Evolutionary conservation across 2,113 vertebrate species (phyloP), one percentile per base, ranked within the genome.

Genomic region (Dicerorhinus sumatrensis): DNA sequence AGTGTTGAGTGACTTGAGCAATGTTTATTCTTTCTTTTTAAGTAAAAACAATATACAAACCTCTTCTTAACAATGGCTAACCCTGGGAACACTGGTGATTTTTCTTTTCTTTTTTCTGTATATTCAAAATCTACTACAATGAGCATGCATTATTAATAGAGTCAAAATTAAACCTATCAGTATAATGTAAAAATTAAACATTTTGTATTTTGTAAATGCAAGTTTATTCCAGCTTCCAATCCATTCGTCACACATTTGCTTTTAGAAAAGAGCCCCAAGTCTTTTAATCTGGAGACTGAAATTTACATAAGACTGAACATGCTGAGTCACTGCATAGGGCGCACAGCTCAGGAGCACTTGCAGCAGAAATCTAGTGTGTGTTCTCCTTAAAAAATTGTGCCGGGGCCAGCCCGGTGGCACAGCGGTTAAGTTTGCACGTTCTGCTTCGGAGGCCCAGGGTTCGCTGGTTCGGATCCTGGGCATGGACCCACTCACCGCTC

Each of bases 11-110:
- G 29, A 83, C 17, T 76, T 51, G 14, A 60, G 3, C 13, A 84
- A 93, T 58, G 18, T 8, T 54, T 77, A 58, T 29, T 48, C 42
- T 87, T 92, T 60, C 27, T 67, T 83, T 94, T 94, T 76, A 54
- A 86, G 11, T 54, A 42, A 80, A 94, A n/a, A 70, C 3, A 20
- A 79, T 67, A 31, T 39, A 7, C 0, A 56, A 91, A 10, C 9
- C 12, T 95, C 58, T 36, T 27, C 62, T 79, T 42, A 75, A 69
- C 7, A 80, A 46, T 39, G 33, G 18, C 18, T 51, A 87, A 65
- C 46, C 85, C 29, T 70, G 27, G 29, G 31, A 7, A 27, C 4
- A 75, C 25, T 2, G 3, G 51, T 31, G 16, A 60, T 69, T 80
- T 25, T 27, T 69, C 14, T 87, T 69, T 62, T 79, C 62, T 62